Base-by-base conservation (phyloP, 2,888 invertebrate genomes). In the Tromatobia lineatoria region DNA sequence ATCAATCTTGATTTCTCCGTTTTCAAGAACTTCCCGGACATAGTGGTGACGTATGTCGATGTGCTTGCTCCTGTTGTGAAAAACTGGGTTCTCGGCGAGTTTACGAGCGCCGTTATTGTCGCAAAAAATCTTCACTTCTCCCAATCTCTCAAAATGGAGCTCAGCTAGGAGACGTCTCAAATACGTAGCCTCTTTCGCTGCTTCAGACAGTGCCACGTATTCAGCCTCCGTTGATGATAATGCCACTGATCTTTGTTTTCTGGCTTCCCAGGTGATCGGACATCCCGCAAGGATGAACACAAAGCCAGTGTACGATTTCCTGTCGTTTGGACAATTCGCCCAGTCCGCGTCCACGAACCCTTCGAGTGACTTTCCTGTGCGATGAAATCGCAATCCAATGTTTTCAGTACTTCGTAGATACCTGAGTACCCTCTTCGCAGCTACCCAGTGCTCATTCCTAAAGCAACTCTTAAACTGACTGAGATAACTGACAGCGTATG, bases 321-420 rank as follows among this genome's bases (percentile, higher is more conserved):
- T 25, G 29, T 74, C 81, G n/a, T 52, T 38, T 10, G 45, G 23
- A 20, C 78, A 66, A 52, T 69, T 66, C 0, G 47, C 84, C 73
- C 84, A 80, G n/a, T 84, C 74, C 15, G 81, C 81, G 47, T 81
- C 78, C 7, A 64, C 77, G 34, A 52, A 78, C 0, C 70, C 52
- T 42, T 66, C 38, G 15, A 80, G 54, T 6, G 38, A 8, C 20
- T 18, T 20, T 8, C 54, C 57, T 6, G 47, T 42, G 10, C 73
- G 66, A 29, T 38, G 38, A 80, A 73, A 84, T n/a, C 29, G 69
- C 15, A 81, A 50, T 70, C 74, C 57, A 47, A 59, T n/a, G 42
- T 42, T 20, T 1, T 52, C 29, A 1, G 74, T 57, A 0, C 57
- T 42, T 15, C 73, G 57, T 13, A 67, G 59, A 34, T 82, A 82